Evolutionary conservation across 64 coral and sea anemone species (phyloP), one percentile per base, ranked within the genome.

Genomic region (Montipora efflorescens): DNA sequence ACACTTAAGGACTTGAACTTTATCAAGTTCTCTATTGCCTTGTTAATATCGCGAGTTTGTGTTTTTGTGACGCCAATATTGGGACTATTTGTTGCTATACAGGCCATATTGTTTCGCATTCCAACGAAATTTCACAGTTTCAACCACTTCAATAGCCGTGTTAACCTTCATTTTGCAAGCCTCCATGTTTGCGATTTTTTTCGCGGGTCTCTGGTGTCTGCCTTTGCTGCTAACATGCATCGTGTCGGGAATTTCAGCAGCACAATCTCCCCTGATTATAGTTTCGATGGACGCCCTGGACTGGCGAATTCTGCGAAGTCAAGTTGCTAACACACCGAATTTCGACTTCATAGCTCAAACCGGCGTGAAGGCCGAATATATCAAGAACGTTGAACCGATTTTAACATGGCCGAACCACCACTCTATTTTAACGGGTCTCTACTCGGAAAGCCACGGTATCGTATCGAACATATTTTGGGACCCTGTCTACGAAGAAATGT

Each of bases 401-500:
- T 57, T 19, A 14, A 94, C 95, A 1, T 97, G 92, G 95, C 95
- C 95, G 0, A 97, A 97, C 66, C 95, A 91, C 5, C 53, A 91
- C 0, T 91, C 76, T 21, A 14, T 90, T 11, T 75, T 97, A 1
- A 97, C 95, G 22, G 92, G 95, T 45, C 92, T 97, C 47, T 97
- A 94, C 75, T 25, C 95, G 43, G 95, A 97, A 70, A 97, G 92
- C 48, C 95, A 97, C 22, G 95, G 95, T 4, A 82, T 97, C 48
- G 92, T 97, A 36, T 59, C 82, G 8, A 97, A 97, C 73, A 59
- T 1, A 57, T 97, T 97, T 71, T 97, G 95, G 95, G 95, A 97
- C 70, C 95, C 95, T 4, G 88, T 88, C 2, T 94, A 74, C 47
- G 90, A 94, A 87, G 92, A 91, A 49, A 91, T 49, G 52, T 97